These are phyloP conservation scores for Lamprologus ornatipinnis DNA, from an alignment of 2,113 vertebrate genomes.

Conservation along the genomic window DNA sequence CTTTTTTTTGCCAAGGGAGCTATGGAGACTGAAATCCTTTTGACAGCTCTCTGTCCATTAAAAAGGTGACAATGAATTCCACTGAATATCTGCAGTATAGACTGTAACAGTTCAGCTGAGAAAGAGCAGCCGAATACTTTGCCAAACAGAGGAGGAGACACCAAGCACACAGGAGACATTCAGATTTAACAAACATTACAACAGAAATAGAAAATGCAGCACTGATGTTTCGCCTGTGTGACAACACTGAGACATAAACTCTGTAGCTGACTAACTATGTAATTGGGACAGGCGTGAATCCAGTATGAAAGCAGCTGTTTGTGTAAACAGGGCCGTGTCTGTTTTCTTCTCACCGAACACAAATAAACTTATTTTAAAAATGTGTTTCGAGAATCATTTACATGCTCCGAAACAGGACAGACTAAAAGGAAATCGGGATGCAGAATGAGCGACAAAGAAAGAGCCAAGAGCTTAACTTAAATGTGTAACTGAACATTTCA, in stretches of 20 bases:
- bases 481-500: neutral
- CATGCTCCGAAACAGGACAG: neutral
- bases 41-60: constrained; percentile 66
- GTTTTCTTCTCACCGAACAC: constrained; percentile 30
- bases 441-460: neutral
- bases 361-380: constrained; percentile 4
- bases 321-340: constrained; percentile 40
- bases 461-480: neutral
- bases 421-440: neutral
- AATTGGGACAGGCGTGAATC: constrained; percentile 44
- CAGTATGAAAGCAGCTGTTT: constrained; percentile 45
- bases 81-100: constrained; percentile 27
- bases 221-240: constrained; percentile 25
- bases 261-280: constrained; percentile 21
- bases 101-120: neutral
- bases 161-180: constrained; percentile 19
- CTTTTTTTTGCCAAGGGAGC: constrained; percentile 54
- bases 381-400: constrained; percentile 13
- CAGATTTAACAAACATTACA: constrained; percentile 18
- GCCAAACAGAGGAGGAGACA: neutral
- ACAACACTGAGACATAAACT: constrained; percentile 27
- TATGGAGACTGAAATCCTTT: constrained; percentile 34
- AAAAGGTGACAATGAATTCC: constrained; percentile 54
- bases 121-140: neutral
- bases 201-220: constrained; percentile 37